Evolutionary conservation across 1,140 invertebrate genomes (phyloP).

Genomic region (Drosophila pallidifrons): DNA sequence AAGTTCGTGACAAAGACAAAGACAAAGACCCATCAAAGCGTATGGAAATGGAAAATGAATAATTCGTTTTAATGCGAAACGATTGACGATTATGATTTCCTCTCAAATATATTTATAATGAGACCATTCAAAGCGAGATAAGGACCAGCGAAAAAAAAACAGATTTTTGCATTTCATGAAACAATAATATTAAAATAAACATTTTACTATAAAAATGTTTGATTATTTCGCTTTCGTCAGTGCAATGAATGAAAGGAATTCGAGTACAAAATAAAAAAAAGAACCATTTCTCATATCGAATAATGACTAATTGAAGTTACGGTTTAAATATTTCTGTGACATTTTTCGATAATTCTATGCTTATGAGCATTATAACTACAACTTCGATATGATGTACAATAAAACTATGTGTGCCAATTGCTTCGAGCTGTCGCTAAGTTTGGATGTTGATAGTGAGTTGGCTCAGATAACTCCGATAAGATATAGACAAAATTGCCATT

Average conservation of each 20-base stretch:
- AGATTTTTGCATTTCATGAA: neutral
- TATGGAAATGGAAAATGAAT: constrained; percentile 22
- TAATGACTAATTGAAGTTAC: neutral
- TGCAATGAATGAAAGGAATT: too few species aligned
- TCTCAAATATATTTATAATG: neutral
- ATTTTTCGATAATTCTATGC: too few species aligned
- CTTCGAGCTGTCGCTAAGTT: neutral
- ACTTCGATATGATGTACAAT: neutral
- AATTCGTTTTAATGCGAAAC: constrained; percentile 13
- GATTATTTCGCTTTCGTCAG: too few species aligned
- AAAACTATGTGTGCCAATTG: constrained; percentile 1
- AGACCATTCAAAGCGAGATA: neutral
- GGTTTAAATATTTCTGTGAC: neutral
- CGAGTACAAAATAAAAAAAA: neutral
- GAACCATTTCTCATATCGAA: neutral
- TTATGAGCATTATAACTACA: too few species aligned
- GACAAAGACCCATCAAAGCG: neutral
- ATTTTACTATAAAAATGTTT: too few species aligned
- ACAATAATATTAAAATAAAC: too few species aligned
- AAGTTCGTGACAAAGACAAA: constrained; percentile 43
- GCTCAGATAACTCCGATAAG: constrained; percentile 32
- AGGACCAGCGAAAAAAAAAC: neutral
- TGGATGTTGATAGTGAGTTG: neutral
- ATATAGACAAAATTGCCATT: constrained; percentile 24
- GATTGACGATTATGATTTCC: neutral